Evolutionary conservation across 2,888 invertebrate species (phyloP).

Genomic region (Dryobotodes eremita): DNA sequence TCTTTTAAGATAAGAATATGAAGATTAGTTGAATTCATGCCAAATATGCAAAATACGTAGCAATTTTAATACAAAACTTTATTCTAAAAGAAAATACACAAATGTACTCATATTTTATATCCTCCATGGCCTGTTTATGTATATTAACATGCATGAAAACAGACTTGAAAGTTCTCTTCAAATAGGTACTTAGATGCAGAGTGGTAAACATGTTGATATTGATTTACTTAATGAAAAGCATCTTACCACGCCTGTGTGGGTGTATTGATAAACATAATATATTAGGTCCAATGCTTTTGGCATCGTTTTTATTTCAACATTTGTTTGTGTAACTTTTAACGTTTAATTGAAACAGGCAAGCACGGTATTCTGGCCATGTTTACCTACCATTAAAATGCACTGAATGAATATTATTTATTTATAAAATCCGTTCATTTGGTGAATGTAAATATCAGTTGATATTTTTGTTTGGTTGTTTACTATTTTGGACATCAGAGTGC

Average conservation of each 20-base stretch:
- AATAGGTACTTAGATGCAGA: slow-evolving; percentile 24
- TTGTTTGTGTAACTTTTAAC: slow-evolving; percentile 50
- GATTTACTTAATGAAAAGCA: slow-evolving; percentile 44
- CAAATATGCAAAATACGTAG: slow-evolving; percentile 41
- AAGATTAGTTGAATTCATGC: slow-evolving; percentile 18
- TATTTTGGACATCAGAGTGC: not conserved
- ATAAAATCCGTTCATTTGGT: slow-evolving; percentile 30
- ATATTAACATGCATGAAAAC: slow-evolving; percentile 37
- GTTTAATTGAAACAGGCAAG: slow-evolving; percentile 66
- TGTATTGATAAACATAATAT: slow-evolving; percentile 34
- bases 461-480: slow-evolving; percentile 18
- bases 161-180: slow-evolving; percentile 28
- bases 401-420: slow-evolving; percentile 51
- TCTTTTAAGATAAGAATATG: slow-evolving; percentile 7
- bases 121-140: slow-evolving; percentile 42
- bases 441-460: slow-evolving; percentile 37
- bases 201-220: slow-evolving; percentile 43
- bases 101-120: slow-evolving; percentile 23
- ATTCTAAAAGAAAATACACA: slow-evolving; percentile 17
- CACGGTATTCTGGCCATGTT: slow-evolving; percentile 46
- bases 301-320: slow-evolving; percentile 52
- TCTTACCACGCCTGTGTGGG: not conserved
- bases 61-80: slow-evolving; percentile 23
- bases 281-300: slow-evolving; percentile 37
- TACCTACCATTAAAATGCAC: slow-evolving; percentile 62